Percentiles rank a stretch among this genome's conserved stretches.
Conservation (phyloP, 2,113 vertebrate genomes). For the Urocynchramus pylzowi region DNA sequence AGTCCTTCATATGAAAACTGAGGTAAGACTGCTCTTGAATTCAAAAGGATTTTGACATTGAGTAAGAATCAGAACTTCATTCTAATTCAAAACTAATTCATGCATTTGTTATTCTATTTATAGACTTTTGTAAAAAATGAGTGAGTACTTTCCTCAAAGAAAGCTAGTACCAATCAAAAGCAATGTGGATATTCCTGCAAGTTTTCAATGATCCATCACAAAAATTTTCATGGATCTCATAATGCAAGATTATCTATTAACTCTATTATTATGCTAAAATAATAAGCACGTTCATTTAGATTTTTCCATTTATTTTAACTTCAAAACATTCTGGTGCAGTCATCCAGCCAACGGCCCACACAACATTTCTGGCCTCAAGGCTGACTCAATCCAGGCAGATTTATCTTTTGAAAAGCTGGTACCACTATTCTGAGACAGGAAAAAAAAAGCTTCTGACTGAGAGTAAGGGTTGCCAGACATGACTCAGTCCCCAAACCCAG, state of each 20-base stretch:
- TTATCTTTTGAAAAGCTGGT: not conserved
- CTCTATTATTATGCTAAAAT: not conserved
- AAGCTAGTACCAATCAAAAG: not conserved
- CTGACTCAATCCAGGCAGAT: not conserved
- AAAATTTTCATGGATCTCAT: not conserved
- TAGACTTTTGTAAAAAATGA: not conserved
- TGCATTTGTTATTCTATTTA: not conserved
- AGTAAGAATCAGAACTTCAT: not conserved
- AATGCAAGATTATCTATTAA: not conserved
- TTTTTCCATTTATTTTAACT: constrained; percentile 30
- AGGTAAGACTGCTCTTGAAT: not conserved
- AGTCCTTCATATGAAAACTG: not conserved
- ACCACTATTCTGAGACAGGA: not conserved
- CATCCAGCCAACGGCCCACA: not conserved
- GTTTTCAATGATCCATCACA: not conserved
- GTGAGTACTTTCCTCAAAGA: not conserved
- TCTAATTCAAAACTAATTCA: not conserved
- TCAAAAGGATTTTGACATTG: not conserved
- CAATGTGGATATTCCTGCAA: not conserved
- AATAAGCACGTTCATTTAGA: not conserved
- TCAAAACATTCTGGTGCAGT: not conserved
- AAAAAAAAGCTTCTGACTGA: not conserved
- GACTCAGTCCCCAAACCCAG: not conserved
- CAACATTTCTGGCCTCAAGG: not conserved
- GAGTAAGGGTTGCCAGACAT: not conserved